phyloP scores from a whole-genome alignment of 2,888 invertebrate species.

The Eurois occulta region DNA sequence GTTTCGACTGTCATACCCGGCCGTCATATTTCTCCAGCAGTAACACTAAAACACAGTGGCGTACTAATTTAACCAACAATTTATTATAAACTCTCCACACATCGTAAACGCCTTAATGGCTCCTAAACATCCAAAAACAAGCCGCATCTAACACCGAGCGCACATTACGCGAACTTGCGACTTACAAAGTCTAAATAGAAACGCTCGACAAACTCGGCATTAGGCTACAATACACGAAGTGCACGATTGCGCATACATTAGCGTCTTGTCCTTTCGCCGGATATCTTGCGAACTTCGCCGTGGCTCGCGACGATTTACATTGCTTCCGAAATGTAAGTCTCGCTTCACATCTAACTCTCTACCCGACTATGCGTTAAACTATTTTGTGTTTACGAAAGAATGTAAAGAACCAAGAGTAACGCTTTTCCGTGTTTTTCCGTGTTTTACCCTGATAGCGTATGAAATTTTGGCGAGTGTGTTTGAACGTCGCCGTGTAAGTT shows the following conservation, averaged over 20 bases:
- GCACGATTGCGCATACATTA: constrained; percentile 89
- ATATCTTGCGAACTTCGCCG: constrained; percentile 87
- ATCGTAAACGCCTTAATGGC: constrained; percentile 62
- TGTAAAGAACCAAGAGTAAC: constrained; percentile 66
- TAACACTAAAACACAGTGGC: constrained; percentile 33
- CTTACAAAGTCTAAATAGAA: constrained; percentile 81
- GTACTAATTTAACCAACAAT: constrained; percentile 61
- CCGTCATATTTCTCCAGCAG: constrained; percentile 40
- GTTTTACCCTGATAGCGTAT: constrained; percentile 65
- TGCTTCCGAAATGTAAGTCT: constrained; percentile 86
- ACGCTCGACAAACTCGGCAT: constrained; percentile 85
- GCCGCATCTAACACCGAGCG: constrained; percentile 53
- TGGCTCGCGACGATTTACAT: constrained; percentile 87
- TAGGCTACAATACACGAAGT: constrained; percentile 87
- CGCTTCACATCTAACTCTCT: constrained; percentile 77
- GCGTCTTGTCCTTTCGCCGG: constrained; percentile 89
- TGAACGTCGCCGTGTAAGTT: constrained; percentile 46
- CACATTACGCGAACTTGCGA: constrained; percentile 53
- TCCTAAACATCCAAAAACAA: constrained; percentile 60
- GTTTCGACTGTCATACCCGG: constrained; percentile 35
- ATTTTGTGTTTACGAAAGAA: constrained; percentile 77
- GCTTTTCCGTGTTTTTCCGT: constrained; percentile 61
- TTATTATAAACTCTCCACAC: constrained; percentile 64
- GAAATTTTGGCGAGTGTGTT: constrained; percentile 62
- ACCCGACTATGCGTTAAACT: constrained; percentile 73